Conservation (phyloP, 2,113 vertebrate species). For the Formicarius rufipectus region DNA sequence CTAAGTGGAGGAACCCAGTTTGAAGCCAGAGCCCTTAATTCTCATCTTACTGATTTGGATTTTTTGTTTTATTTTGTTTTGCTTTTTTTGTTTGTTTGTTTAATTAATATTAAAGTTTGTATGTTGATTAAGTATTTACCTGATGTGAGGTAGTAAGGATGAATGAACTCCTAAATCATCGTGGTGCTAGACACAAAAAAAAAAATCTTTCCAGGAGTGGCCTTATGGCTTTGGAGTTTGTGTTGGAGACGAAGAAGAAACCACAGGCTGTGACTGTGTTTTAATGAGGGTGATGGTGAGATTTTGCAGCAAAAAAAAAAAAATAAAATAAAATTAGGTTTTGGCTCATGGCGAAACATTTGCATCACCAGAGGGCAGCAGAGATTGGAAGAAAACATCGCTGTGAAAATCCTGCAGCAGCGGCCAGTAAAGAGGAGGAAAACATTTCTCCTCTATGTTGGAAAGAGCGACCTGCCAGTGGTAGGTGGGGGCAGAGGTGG, state of each 20-base stretch:
- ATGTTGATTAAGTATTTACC: not conserved
- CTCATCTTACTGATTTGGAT: not conserved
- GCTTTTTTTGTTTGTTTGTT: too few relatives aligned
- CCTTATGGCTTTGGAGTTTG: not conserved
- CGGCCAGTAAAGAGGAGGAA: not conserved
- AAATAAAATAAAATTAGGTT: not conserved
- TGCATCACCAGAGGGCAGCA: slow-evolving; percentile 72
- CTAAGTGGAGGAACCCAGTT: not conserved
- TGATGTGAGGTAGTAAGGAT: not conserved
- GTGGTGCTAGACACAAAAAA: not conserved
- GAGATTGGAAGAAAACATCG: slow-evolving; percentile 30
- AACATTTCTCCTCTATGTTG: fast-evolving
- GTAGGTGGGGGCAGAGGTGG: not conserved
- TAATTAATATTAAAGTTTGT: not conserved
- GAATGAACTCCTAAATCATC: not conserved
- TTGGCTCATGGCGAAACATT: not conserved
- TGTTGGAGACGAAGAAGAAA: not conserved
- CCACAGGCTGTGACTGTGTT: not conserved
- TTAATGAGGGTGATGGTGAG: not conserved
- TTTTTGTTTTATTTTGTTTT: too few relatives aligned
- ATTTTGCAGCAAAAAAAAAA: not conserved
- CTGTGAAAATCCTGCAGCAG: not conserved
- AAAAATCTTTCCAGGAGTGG: not conserved
- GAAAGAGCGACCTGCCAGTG: not conserved
- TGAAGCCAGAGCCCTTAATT: not conserved